phyloP scores from a whole-genome alignment of 2,888 invertebrate species.

The Andrena trimmerana region DNA sequence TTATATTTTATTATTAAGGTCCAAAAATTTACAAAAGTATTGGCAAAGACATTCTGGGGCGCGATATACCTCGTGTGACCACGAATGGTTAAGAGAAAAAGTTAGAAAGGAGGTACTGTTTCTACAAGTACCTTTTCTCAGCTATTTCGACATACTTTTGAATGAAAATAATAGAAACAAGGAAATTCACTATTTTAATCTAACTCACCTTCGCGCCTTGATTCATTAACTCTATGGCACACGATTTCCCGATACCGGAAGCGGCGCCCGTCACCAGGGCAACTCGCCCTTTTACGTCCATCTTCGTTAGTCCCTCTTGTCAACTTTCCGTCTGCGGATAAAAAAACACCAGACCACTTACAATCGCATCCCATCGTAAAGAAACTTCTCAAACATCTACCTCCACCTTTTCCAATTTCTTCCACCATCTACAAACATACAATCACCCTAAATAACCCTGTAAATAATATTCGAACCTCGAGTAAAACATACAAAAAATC shows the following conservation, averaged over 20 bases:
- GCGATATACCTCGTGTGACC: too few species aligned
- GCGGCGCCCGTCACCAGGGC: slow-evolving; percentile 91
- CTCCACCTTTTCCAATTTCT: background rate
- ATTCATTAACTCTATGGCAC: slow-evolving; percentile 90
- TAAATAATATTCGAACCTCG: too few species aligned
- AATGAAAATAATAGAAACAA: background rate
- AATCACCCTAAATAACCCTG: too few species aligned
- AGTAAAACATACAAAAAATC: too few species aligned
- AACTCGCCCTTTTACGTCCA: slow-evolving; percentile 92
- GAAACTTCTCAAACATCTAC: background rate
- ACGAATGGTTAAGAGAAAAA: too few species aligned
- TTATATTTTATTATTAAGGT: too few species aligned
- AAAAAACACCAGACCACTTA: slow-evolving; percentile 16
- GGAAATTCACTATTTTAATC: background rate
- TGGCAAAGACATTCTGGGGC: too few species aligned
- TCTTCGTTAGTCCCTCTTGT: slow-evolving; percentile 75
- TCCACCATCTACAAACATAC: too few species aligned
- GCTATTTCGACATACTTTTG: too few species aligned
- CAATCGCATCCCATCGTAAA: background rate
- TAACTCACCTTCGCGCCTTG: slow-evolving; percentile 90
- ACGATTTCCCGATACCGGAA: slow-evolving; percentile 91
- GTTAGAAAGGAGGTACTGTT: too few species aligned
- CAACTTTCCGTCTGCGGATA: slow-evolving; percentile 44
- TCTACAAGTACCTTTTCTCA: too few species aligned
- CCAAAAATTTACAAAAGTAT: too few species aligned